Evolutionary conservation across 1,140 invertebrate genomes (phyloP), one percentile per base, ranked within the genome.

Genomic region (Drosophila nannoptera): DNA sequence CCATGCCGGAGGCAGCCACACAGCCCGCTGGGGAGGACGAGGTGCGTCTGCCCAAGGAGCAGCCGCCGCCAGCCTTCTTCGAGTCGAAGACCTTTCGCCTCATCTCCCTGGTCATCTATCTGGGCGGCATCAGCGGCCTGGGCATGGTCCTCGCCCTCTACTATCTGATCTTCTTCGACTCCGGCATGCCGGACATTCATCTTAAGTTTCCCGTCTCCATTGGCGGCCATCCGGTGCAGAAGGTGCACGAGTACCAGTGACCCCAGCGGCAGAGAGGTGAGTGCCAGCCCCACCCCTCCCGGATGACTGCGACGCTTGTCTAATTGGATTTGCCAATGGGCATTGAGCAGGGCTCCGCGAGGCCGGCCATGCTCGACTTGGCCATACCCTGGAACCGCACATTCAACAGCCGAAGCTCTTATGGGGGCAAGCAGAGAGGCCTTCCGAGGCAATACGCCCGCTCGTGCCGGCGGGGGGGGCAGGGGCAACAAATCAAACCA

Each of bases 101-200:
- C 9, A 75, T 89, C 48, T 89, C 87, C 1, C 38, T 89, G 3
- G 68, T 81, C 14, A 42, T 88, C 45, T 89, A 89, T 54, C 11
- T 89, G 58, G 67, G 81, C 22, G 87, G 87, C n/a, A 88, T 89
- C 48, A 89, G 87, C 54, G 77, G 87, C 6, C 46, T 89, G 69
- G 87, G 87, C 62, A 78, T 88, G 76, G 60, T 59, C 4, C 33
- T 89, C 49, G 87, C 87, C 8, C 43, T 89, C 1, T 89, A 89
- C 52, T 89, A 75, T 43, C 66, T 89, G 0, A 42, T 89, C 6
- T 89, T 89, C 61, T 89, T 88, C 11, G 87, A 89, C 56, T 89
- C 87, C 32, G 52, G 72, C 50, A 89, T 89, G 87, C 87, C 87
- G 45, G 87, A 87, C 40, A 89, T 89, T 29, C 84, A 89, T 68